phyloP scores from a whole-genome alignment of 2,113 vertebrate genomes.

The Petaurus breviceps region DNA sequence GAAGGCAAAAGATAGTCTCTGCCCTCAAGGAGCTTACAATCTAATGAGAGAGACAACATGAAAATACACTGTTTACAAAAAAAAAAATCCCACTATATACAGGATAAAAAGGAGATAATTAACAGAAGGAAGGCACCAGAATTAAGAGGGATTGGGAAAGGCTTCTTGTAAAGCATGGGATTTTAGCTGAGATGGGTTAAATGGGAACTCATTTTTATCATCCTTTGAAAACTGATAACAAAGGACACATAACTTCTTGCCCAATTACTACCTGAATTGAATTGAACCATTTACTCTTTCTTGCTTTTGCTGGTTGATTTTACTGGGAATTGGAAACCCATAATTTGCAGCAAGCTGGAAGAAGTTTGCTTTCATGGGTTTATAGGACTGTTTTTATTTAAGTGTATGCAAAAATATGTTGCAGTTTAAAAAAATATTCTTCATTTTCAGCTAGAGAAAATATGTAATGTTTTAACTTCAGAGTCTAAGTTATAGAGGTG shows the following conservation, averaged over 20 bases:
- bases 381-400: background rate
- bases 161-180: background rate
- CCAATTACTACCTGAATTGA: too few relatives aligned
- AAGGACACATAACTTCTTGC: background rate
- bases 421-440: background rate
- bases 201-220: background rate
- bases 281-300: too few relatives aligned
- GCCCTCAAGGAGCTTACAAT: background rate
- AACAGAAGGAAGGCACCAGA: background rate
- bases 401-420: constrained; percentile 1
- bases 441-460: background rate
- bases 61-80: too few relatives aligned
- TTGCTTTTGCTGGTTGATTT: constrained; percentile 35
- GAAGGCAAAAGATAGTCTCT: background rate
- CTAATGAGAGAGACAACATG: too few relatives aligned
- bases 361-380: constrained; percentile 13
- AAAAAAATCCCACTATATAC: too few relatives aligned
- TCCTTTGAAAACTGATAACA: background rate
- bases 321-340: constrained; percentile 26
- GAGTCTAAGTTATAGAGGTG: background rate
- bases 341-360: constrained; percentile 47
- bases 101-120: background rate
- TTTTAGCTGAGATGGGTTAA: background rate
- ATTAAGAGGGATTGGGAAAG: background rate
- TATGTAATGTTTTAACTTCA: background rate